Conservation (phyloP, 2,113 vertebrate genomes). For the Peromyscus polionotus region DNA sequence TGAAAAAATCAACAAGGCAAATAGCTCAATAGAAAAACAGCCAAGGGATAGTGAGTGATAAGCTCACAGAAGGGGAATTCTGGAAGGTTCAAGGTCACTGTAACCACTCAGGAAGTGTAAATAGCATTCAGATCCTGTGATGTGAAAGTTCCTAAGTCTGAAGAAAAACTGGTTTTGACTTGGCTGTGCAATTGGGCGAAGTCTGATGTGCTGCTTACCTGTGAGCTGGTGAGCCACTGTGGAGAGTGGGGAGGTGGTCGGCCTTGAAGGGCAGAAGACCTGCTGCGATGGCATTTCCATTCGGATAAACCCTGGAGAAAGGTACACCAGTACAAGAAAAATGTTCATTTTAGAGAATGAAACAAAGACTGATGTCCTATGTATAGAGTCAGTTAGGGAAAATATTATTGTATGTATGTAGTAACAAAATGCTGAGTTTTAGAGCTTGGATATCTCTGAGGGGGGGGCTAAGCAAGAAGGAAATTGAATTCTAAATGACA, state of each 20-base stretch:
- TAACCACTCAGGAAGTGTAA: slow-evolving; percentile 1
- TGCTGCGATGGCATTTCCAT: neutral
- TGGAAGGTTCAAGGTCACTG: neutral
- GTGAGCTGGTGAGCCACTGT: neutral
- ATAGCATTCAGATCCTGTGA: neutral
- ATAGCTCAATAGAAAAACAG: neutral
- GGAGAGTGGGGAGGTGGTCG: neutral
- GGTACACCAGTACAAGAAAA: neutral
- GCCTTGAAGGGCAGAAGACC: neutral
- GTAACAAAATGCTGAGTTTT: slow-evolving; percentile 37
- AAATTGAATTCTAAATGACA: neutral
- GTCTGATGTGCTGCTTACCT: neutral
- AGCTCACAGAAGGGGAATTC: neutral
- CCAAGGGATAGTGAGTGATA: slow-evolving; percentile 4
- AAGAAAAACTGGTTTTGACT: slow-evolving; percentile 29
- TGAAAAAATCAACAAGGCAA: neutral
- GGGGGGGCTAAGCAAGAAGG: neutral
- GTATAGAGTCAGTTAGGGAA: slow-evolving; percentile 21
- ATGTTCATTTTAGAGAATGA: neutral
- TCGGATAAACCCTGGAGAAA: neutral
- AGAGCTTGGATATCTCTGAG: slow-evolving; percentile 13
- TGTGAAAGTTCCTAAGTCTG: slow-evolving; percentile 1
- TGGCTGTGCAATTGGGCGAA: neutral
- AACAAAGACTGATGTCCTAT: neutral
- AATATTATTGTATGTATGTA: neutral